These are phyloP conservation scores for Clusia tigrina DNA, from an alignment of 2,888 invertebrate species.

Conservation along the genomic window DNA sequence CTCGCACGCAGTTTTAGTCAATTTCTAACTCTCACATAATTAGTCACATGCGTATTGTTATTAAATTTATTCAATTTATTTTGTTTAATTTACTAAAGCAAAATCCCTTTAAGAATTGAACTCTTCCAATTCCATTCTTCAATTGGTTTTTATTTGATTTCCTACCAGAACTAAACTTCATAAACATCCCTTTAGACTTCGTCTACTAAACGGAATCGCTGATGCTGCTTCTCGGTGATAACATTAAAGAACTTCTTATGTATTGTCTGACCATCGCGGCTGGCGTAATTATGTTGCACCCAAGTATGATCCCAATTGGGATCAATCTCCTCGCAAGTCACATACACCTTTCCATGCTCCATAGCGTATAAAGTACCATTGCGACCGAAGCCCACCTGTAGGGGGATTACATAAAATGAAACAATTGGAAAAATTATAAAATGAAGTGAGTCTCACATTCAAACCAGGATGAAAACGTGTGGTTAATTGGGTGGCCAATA, in stretches of 20 bases:
- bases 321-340: constrained; percentile 83
- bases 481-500: constrained; percentile 74
- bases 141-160: no score
- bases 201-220: constrained; percentile 79
- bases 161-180: no score
- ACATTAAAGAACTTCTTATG: constrained; percentile 88
- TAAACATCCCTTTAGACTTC: constrained; percentile 73
- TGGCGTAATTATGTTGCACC: constrained; percentile 73
- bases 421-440: background rate
- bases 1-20: no score
- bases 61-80: no score
- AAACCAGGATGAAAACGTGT: constrained; percentile 82
- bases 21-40: no score
- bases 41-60: no score
- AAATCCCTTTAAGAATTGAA: no score
- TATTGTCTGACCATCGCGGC: constrained; percentile 72
- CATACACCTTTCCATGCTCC: constrained; percentile 78
- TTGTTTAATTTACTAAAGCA: no score
- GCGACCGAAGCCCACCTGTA: constrained; percentile 81
- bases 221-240: constrained; percentile 79
- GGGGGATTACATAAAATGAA: background rate
- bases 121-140: no score
- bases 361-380: constrained; percentile 84
- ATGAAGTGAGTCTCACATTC: constrained; percentile 68
- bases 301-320: constrained; percentile 81